Evolutionary conservation across 1,140 invertebrate genomes (phyloP).

Genomic region (Danaus melanippus): DNA sequence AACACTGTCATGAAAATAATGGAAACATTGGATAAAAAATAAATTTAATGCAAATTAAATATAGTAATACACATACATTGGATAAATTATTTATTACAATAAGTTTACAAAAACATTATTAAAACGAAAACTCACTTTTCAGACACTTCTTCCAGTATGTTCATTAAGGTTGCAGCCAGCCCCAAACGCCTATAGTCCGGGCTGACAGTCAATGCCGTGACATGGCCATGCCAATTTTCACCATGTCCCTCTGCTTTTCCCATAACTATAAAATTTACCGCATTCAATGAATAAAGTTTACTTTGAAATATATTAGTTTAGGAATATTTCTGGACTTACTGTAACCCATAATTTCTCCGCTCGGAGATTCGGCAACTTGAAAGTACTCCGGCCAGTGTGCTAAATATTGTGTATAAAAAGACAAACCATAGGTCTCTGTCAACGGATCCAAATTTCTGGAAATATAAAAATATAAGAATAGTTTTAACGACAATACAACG

Average conservation of each 20-base stretch:
- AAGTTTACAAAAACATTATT: constrained; percentile 9
- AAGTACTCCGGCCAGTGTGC: constrained; percentile 99
- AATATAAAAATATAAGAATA: constrained; percentile 34
- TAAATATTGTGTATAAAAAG: constrained; percentile 98
- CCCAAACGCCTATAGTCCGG: constrained; percentile 93
- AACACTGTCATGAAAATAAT: no score
- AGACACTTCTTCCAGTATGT: constrained; percentile 94
- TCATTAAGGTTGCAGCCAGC: constrained; percentile 95
- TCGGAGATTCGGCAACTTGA: constrained; percentile 94
- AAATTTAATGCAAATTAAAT: no score
- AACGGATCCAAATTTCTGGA: constrained; percentile 95
- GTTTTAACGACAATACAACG: constrained; percentile 3
- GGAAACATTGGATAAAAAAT: no score
- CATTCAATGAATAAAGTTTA: no score
- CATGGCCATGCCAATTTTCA: constrained; percentile 99
- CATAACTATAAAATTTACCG: constrained; percentile 85
- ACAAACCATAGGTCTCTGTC: constrained; percentile 97
- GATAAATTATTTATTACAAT: not conserved
- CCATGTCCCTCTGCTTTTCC: constrained; percentile 97
- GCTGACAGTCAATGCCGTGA: constrained; percentile 97
- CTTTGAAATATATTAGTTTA: no score
- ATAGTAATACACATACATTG: no score
- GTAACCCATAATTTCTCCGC: constrained; percentile 98
- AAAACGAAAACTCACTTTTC: constrained; percentile 81
- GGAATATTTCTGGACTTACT: constrained; percentile 79